phyloP scores from a whole-genome alignment of 2,113 vertebrate species.

The Myrmophylax atrothorax region DNA sequence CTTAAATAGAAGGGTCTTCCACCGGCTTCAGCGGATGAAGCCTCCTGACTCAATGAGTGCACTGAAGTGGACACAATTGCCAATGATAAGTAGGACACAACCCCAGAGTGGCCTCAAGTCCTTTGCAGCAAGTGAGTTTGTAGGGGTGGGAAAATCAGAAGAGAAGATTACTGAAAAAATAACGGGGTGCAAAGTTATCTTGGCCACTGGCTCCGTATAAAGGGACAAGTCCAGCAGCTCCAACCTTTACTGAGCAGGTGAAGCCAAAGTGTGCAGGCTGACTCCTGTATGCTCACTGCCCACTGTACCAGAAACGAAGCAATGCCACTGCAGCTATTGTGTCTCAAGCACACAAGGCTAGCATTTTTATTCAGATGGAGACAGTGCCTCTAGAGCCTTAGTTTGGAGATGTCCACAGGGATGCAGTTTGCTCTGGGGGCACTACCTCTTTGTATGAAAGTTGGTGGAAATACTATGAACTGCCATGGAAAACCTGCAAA shows the following conservation, averaged over 20 bases:
- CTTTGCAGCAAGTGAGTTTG: background rate
- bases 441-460: background rate
- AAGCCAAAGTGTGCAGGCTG: background rate
- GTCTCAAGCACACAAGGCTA: background rate
- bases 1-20: constrained; percentile 7
- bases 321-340: background rate
- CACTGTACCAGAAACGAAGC: background rate
- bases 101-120: background rate
- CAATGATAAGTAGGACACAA: background rate
- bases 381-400: background rate
- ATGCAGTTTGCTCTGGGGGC: background rate
- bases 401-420: background rate
- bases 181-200: background rate
- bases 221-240: background rate
- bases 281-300: background rate
- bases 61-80: background rate
- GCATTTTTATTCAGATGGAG: background rate
- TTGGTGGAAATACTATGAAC: background rate
- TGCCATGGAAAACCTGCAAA: background rate
- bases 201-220: background rate
- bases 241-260: background rate
- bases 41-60: background rate
- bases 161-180: background rate
- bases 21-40: background rate
- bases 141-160: background rate